Percentiles rank a stretch among this genome's conserved stretches.
These are phyloP conservation scores for Anguilla obscura DNA, from an alignment of 2,797 vertebrate genomes.

Conservation along the genomic window DNA sequence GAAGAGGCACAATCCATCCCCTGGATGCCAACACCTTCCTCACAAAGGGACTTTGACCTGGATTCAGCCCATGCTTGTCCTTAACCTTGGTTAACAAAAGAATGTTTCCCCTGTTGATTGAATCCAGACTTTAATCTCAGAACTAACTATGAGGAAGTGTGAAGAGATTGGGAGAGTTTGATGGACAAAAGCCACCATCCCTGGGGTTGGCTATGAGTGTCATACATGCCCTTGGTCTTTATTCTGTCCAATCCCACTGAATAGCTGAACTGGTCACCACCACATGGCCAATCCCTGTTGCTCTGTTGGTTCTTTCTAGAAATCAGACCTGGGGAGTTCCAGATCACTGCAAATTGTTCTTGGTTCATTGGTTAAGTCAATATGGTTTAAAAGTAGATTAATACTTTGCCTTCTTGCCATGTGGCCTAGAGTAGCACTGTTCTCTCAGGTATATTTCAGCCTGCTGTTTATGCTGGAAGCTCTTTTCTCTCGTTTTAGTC, in stretches of 20 bases:
- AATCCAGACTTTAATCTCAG: conserved; percentile 43
- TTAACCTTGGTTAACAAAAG: not conserved
- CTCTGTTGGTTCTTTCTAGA: not conserved
- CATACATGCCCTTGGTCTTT: not conserved
- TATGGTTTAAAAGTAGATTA: not conserved
- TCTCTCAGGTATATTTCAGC: conserved; percentile 50
- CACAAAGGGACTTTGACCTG: not conserved
- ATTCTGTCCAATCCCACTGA: not conserved
- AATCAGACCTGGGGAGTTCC: not conserved
- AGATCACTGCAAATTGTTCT: not conserved
- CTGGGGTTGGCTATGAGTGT: not conserved
- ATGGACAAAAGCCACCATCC: not conserved
- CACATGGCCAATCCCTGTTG: not conserved
- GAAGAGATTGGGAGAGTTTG: not conserved
- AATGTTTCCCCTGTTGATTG: not conserved
- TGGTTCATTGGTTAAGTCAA: not conserved
- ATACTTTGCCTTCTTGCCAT: conserved; percentile 41
- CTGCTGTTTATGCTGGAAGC: conserved; percentile 58
- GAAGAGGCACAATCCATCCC: conserved; percentile 70
- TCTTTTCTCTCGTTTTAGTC: conserved; percentile 44
- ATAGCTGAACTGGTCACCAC: not conserved
- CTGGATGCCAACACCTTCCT: conserved; percentile 70
- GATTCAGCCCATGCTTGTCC: not conserved
- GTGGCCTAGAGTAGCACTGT: not conserved
- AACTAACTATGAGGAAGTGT: conserved; percentile 61